A percentile compares a stretch with the other conserved stretches of the same genome.
Conservation (phyloP, 2,888 invertebrate genomes). For the Tricholauxania praeusta region DNA sequence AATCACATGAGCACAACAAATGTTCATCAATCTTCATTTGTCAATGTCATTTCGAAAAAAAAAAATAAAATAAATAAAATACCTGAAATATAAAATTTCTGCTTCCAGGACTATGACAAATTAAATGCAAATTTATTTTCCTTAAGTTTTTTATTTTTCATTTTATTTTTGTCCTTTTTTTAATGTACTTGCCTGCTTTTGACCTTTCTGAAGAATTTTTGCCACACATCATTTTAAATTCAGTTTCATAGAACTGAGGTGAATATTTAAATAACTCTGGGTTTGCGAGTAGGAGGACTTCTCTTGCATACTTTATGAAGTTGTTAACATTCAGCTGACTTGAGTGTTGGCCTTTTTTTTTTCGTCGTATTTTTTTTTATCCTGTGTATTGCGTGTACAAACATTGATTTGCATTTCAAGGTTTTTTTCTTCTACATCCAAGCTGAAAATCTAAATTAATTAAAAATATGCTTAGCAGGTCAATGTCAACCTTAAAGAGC, state of each 20-base stretch:
- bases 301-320: conserved; percentile 39
- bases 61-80: neutral
- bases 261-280: conserved; percentile 35
- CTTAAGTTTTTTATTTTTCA: conserved; percentile 22
- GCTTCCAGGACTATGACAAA: neutral
- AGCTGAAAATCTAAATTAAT: too few relatives aligned
- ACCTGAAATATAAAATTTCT: neutral
- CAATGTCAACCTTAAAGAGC: too few relatives aligned
- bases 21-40: conserved; percentile 34
- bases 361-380: too few relatives aligned
- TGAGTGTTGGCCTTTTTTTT: too few relatives aligned
- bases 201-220: too few relatives aligned
- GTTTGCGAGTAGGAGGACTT: neutral
- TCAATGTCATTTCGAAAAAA: conserved; percentile 29
- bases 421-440: too few relatives aligned
- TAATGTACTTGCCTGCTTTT: too few relatives aligned
- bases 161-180: neutral
- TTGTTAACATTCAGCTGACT: too few relatives aligned
- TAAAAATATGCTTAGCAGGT: too few relatives aligned
- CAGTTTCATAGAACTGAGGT: neutral
- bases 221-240: too few relatives aligned
- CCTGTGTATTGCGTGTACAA: too few relatives aligned
- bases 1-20: neutral
- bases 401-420: too few relatives aligned
- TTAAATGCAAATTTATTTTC: conserved; percentile 38